Evolutionary conservation across 2,113 vertebrate genomes (phyloP).

Genomic region (Scytalopus superciliaris): DNA sequence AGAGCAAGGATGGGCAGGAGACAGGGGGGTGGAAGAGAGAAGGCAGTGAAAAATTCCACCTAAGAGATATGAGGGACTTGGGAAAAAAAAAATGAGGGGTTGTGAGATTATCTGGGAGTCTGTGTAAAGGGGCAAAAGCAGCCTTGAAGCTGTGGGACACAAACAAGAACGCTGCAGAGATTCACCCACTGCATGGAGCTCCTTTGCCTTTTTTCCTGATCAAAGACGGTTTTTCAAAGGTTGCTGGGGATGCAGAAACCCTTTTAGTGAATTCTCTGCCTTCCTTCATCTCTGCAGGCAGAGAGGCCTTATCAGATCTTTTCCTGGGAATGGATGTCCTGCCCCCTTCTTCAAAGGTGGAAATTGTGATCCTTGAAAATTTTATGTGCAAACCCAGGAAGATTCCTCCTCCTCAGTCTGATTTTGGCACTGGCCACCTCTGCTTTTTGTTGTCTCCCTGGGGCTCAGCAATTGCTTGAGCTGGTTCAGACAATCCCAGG

Average conservation of each 20-base stretch:
- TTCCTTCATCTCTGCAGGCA: neutral
- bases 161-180: fast-evolving
- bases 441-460: neutral
- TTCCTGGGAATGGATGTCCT: neutral
- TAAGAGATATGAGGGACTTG: neutral
- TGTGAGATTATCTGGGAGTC: neutral
- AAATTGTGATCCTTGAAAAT: neutral
- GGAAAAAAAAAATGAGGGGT: neutral
- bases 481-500: neutral
- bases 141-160: neutral
- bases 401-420: neutral
- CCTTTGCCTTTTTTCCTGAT: neutral
- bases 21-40: neutral
- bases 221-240: neutral
- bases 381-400: neutral
- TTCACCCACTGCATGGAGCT: neutral
- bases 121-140: neutral
- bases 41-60: neutral
- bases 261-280: neutral
- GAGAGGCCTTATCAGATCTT: neutral
- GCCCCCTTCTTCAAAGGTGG: neutral
- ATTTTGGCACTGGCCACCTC: neutral
- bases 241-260: neutral
- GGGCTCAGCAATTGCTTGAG: neutral
- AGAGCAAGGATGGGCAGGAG: neutral